These are phyloP conservation scores for Redunca redunca DNA, from an alignment of 2,113 vertebrate species.

Conservation along the genomic window DNA sequence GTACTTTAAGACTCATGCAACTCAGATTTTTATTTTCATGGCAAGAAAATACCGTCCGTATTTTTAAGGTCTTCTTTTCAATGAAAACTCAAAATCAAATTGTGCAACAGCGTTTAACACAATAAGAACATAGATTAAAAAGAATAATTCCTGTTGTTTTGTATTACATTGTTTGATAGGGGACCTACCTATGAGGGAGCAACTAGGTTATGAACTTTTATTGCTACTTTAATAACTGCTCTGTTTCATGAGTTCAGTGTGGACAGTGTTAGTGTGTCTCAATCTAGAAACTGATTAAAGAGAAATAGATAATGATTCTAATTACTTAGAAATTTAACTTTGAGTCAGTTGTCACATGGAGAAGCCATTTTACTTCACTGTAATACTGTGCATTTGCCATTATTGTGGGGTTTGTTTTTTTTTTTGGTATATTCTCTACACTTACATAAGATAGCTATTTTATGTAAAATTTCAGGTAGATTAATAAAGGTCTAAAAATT, in stretches of 20 bases:
- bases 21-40: neutral
- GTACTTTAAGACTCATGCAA: neutral
- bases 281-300: neutral
- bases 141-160: neutral
- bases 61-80: neutral
- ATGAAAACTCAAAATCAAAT: slow-evolving; percentile 30
- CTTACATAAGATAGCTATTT: neutral
- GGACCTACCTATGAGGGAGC: neutral
- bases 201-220: neutral
- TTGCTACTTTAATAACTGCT: neutral
- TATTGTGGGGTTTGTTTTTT: neutral
- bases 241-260: neutral
- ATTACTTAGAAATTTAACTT: neutral
- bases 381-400: neutral
- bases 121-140: neutral
- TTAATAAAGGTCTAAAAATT: neutral
- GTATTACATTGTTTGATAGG: neutral
- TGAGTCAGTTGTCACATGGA: neutral
- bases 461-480: neutral
- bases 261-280: neutral
- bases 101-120: neutral
- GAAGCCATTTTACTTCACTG: neutral
- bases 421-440: neutral
- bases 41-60: neutral
- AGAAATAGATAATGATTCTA: neutral